These are phyloP conservation scores for Caranx ignobilis DNA, from an alignment of 2,113 vertebrate genomes.

Conservation along the genomic window DNA sequence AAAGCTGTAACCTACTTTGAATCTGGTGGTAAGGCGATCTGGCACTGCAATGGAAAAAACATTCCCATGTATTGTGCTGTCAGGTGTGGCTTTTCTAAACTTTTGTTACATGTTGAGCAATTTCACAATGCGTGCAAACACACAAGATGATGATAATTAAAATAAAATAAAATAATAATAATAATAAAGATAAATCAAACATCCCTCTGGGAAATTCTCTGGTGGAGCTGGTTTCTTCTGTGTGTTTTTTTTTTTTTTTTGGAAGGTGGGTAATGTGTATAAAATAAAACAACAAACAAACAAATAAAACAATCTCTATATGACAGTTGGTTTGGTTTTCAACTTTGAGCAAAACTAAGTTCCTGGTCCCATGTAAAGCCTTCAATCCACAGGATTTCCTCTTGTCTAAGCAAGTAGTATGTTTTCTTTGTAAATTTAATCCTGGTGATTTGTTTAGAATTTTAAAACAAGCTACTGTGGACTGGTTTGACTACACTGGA, in stretches of 20 bases:
- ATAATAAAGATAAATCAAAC: too few species aligned
- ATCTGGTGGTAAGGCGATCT: not conserved
- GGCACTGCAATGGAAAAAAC: not conserved
- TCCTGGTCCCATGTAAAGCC: not conserved
- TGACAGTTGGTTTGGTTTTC: constrained; percentile 1
- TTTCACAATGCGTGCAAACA: constrained; percentile 12
- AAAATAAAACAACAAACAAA: too few species aligned
- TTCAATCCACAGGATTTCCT: not conserved
- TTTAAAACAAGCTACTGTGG: not conserved
- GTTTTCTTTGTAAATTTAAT: not conserved
- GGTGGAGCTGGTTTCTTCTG: too few species aligned
- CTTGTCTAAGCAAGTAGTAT: not conserved
- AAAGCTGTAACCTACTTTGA: not conserved
- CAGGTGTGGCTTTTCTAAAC: constrained; percentile 19
- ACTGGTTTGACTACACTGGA: not conserved
- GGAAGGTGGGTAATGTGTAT: not conserved
- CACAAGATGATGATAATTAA: not conserved
- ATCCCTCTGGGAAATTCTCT: not conserved
- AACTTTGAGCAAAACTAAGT: not conserved
- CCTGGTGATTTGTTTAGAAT: constrained; percentile 21
- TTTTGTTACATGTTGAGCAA: constrained; percentile 37
- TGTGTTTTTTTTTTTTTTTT: too few species aligned
- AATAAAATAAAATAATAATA: not conserved
- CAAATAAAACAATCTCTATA: not conserved
- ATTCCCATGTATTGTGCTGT: not conserved